phyloP scores from a whole-genome alignment of 2,113 vertebrate species.

The Tamias sibiricus region DNA sequence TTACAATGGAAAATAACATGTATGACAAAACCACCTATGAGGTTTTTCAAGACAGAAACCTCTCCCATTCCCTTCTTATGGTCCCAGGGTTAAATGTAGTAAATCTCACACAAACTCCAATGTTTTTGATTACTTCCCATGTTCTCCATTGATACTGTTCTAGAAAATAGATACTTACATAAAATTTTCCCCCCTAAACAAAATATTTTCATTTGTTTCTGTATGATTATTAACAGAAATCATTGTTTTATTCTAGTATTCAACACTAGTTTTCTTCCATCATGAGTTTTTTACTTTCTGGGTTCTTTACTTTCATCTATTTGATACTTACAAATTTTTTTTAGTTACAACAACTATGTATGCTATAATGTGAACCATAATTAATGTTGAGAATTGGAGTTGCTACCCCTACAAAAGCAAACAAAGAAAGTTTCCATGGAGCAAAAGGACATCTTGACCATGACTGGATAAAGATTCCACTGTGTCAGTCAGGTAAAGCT shows the following conservation, averaged over 20 bases:
- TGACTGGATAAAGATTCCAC: background rate
- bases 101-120: background rate
- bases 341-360: background rate
- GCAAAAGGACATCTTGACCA: background rate
- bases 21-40: conserved; percentile 32
- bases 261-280: too few relatives aligned
- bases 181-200: background rate
- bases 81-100: background rate
- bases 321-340: background rate
- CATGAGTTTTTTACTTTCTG: too few relatives aligned
- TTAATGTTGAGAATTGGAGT: conserved; percentile 13
- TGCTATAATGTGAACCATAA: background rate
- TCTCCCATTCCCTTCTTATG: background rate
- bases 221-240: too few relatives aligned
- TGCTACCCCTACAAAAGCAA: background rate
- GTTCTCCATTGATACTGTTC: background rate
- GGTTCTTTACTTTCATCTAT: too few relatives aligned
- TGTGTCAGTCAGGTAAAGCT: background rate
- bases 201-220: too few relatives aligned
- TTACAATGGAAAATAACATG: background rate
- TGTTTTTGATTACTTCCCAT: conserved; percentile 11
- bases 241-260: too few relatives aligned
- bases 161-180: background rate
- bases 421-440: background rate
- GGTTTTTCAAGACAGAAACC: background rate